These are phyloP conservation scores for Diachrysia chrysitis DNA, from an alignment of 2,888 invertebrate genomes.

Conservation along the genomic window DNA sequence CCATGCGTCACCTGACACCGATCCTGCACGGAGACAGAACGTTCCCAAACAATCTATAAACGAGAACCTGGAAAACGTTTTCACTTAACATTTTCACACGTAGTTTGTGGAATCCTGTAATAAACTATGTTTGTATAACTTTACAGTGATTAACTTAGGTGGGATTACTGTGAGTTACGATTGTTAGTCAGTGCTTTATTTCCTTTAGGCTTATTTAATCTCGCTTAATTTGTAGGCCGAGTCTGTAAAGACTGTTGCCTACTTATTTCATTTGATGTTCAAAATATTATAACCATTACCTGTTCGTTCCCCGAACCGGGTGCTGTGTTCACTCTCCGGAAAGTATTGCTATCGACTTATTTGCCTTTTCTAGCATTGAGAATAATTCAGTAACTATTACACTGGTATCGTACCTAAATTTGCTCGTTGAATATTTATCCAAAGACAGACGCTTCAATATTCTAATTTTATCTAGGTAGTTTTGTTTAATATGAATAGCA, in stretches of 20 bases:
- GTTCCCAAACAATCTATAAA: slow-evolving; percentile 34
- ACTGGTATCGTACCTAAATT: neutral
- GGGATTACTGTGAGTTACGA: neutral
- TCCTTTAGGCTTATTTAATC: slow-evolving; percentile 1
- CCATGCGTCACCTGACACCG: slow-evolving; percentile 32
- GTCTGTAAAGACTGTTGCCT: too few relatives aligned
- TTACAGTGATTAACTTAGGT: slow-evolving; percentile 1
- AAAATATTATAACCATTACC: neutral
- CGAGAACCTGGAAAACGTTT: slow-evolving; percentile 21
- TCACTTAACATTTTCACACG: slow-evolving; percentile 15
- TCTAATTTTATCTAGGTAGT: slow-evolving; percentile 29
- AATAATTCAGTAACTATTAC: slow-evolving; percentile 8
- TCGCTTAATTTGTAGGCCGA: neutral
- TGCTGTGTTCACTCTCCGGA: slow-evolving; percentile 2
- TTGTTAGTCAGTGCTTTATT: slow-evolving; percentile 1
- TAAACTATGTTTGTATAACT: slow-evolving; percentile 4
- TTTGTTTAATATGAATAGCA: neutral
- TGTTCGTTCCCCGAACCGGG: neutral
- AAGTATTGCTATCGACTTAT: slow-evolving; percentile 17
- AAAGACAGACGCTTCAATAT: slow-evolving; percentile 21
- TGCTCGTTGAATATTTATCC: slow-evolving; percentile 27
- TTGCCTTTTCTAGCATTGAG: slow-evolving; percentile 6
- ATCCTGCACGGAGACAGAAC: slow-evolving; percentile 37
- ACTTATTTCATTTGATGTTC: too few relatives aligned
- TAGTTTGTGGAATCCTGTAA: neutral